Evolutionary conservation across 2,797 vertebrate species (phyloP).

Genomic region (Sphaeramia orbicularis): DNA sequence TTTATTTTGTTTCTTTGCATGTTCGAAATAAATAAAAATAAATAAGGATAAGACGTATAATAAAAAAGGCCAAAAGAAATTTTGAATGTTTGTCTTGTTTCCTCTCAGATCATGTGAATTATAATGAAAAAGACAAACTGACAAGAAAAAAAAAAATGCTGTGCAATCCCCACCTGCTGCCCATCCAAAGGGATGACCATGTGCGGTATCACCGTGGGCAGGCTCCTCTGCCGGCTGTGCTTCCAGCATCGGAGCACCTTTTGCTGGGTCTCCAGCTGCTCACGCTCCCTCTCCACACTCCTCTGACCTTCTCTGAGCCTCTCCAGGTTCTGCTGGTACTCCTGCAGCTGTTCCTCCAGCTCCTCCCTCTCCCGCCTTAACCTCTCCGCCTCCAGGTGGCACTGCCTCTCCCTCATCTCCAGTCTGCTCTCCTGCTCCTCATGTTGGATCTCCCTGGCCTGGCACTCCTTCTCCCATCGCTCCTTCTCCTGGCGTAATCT

Average conservation of each 20-base stretch:
- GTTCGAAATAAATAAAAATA: too few relatives aligned
- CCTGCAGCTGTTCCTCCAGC: constrained; percentile 88
- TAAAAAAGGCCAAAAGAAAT: too few relatives aligned
- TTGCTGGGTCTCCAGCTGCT: constrained; percentile 79
- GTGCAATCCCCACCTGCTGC: constrained; percentile 58
- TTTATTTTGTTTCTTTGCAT: too few relatives aligned
- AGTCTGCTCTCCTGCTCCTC: constrained; percentile 82
- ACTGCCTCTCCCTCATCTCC: constrained; percentile 85
- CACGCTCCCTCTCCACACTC: constrained; percentile 87
- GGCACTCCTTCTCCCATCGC: constrained; percentile 89
- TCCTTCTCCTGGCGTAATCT: constrained; percentile 88
- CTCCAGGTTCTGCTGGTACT: constrained; percentile 93
- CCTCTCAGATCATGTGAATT: too few relatives aligned
- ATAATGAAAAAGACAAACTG: too few relatives aligned
- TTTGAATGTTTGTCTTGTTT: too few relatives aligned
- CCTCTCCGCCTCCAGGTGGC: constrained; percentile 81
- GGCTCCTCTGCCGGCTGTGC: constrained; percentile 83
- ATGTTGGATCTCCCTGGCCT: constrained; percentile 86
- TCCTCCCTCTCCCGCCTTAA: constrained; percentile 81
- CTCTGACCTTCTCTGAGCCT: constrained; percentile 91
- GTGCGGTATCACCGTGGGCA: constrained; percentile 73
- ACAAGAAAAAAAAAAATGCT: too few relatives aligned
- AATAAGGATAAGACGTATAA: too few relatives aligned
- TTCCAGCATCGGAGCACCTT: constrained; percentile 84
- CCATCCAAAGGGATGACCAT: constrained; percentile 81